Conservation (phyloP, 1,140 invertebrate genomes). For the Pachypeltis micranthus region DNA sequence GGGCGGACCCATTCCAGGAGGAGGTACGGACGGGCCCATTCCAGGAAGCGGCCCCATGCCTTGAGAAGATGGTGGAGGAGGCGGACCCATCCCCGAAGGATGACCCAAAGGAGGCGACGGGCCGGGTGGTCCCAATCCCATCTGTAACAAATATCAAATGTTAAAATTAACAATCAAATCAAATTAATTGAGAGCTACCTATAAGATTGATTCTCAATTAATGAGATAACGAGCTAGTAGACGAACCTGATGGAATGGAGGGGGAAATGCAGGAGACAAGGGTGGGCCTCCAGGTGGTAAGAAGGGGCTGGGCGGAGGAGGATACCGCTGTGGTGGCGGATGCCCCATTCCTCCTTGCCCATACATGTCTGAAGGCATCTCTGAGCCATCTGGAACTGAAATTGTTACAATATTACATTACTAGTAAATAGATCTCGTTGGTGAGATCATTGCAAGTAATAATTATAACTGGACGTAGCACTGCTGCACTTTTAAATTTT, state of each 20-base stretch:
- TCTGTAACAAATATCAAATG: too few species aligned
- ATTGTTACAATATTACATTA: too few species aligned
- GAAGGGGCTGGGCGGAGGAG: neutral
- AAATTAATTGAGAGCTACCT: too few species aligned
- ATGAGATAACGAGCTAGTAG: too few species aligned
- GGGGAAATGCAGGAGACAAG: neutral
- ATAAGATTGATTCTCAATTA: too few species aligned
- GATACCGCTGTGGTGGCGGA: neutral
- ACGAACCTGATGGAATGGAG: neutral
- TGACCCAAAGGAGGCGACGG: conserved; percentile 3
- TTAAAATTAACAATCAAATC: too few species aligned
- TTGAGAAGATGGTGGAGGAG: conserved; percentile 28
- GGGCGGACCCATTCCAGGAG: conserved; percentile 29
- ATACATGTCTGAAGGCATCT: neutral
- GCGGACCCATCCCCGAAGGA: neutral
- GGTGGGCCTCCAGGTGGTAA: neutral
- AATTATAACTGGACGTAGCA: too few species aligned
- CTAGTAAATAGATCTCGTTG: too few species aligned
- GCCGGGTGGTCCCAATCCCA: neutral
- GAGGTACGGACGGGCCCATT: conserved; percentile 23
- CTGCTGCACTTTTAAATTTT: too few species aligned
- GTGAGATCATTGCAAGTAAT: too few species aligned
- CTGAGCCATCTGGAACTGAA: neutral
- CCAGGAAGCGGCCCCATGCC: conserved; percentile 37
- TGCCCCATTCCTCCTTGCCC: neutral